phyloP scores from a whole-genome alignment of 2,888 invertebrate species.

The Nipponacmea schrenckii region DNA sequence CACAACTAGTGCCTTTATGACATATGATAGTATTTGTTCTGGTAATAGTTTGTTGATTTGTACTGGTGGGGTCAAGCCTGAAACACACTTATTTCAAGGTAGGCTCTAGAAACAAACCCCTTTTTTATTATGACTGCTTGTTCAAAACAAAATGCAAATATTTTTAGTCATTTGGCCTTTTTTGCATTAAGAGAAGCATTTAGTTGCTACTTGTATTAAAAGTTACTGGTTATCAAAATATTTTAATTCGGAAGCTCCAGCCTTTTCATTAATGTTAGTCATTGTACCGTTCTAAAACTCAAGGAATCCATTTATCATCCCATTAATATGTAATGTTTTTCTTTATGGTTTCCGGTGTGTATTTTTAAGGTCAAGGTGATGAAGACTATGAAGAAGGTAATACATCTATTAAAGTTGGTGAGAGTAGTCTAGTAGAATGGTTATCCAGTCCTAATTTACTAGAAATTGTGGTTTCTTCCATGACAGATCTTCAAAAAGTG shows the following conservation, averaged over 20 bases:
- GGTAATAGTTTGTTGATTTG: conserved; percentile 53
- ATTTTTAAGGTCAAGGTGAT: too few species aligned
- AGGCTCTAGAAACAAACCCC: background rate
- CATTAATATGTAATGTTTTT: too few species aligned
- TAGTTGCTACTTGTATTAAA: too few species aligned
- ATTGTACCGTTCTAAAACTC: too few species aligned
- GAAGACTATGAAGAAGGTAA: background rate
- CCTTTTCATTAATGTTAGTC: too few species aligned
- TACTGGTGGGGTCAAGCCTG: conserved; percentile 46
- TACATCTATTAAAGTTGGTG: conserved; percentile 18
- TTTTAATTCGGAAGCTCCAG: too few species aligned
- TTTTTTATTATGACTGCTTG: background rate
- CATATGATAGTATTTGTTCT: conserved; percentile 50
- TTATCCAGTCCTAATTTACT: conserved; percentile 55
- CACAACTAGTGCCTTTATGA: conserved; percentile 51
- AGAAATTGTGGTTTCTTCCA: conserved; percentile 49
- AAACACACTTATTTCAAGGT: conserved; percentile 32
- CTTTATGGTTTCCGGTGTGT: too few species aligned
- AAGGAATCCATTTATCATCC: too few species aligned
- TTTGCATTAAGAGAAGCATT: too few species aligned
- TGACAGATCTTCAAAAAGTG: conserved; percentile 53
- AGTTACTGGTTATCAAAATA: too few species aligned
- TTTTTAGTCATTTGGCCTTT: too few species aligned
- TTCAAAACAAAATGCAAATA: too few species aligned
- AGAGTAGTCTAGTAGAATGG: conserved; percentile 48